Base-by-base conservation (phyloP, 2,113 vertebrate species). In the Lepus americanus region DNA sequence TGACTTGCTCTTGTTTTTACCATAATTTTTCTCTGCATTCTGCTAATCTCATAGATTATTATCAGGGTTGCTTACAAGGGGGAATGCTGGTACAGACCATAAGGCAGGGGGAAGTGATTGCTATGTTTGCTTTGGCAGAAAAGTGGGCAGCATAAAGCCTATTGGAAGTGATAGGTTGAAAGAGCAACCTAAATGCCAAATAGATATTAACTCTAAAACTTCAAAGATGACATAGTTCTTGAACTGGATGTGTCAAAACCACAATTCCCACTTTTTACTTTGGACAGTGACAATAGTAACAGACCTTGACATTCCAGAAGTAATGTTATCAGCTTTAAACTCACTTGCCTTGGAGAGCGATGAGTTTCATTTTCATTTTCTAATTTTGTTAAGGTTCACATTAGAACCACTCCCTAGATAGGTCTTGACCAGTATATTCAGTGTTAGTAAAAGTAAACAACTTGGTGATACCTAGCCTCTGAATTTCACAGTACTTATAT, bases 101-200 rank as follows among this genome's bases (percentile, higher is more conserved):
- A 81, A 92, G 55, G 14, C 53, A 77, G 27, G 6, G 20, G 9
- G 22, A 36, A 5, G 20, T 69, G 9, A 59, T 22, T 79, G 2
- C 64, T 83, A 33, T 12, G 23, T 16, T 78, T 27, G 63, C 12
- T 51, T 29, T 69, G 10, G 33, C 20, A 66, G 55, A 89, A 81
- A 79, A 82, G 16, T 74, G 39, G 27, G 33, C 36, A 44, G 13
- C 20, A n/a, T 23, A 23, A 90, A 36, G 5, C 39, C 64, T 61
- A 36, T 17, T n/a, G 80, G 53, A 89, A 93, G 80, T n/a, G 27
- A n/a, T 49, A 6, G 16, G 8, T 80, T 90, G 51, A 82, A 94
- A 93, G 87, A 44, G 49, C 70, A 61, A 22, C 25, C 23, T 64
- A 69, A 94, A 95, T 36, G 19, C n/a, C 93, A 88, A 51, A 16